A percentile compares a stretch with the other conserved stretches of the same genome.
These are phyloP conservation scores for Macropis europaea DNA, from an alignment of 2,888 invertebrate species.

Conservation along the genomic window DNA sequence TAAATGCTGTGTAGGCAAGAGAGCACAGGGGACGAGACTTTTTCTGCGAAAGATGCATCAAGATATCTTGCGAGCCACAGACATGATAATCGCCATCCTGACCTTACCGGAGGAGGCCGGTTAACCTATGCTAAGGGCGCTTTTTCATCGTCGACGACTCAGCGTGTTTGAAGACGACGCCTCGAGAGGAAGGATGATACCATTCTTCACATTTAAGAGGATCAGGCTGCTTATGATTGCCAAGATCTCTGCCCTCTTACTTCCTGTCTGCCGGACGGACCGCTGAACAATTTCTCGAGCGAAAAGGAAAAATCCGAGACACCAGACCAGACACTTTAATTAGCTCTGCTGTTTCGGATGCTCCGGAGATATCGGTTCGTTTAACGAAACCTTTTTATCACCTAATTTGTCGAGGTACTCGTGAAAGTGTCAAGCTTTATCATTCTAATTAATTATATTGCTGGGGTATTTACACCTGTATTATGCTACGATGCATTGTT, in stretches of 20 bases:
- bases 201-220: conserved; percentile 66
- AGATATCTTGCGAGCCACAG: conserved; percentile 28
- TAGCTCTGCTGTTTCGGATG: neutral
- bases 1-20: neutral
- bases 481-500: no score
- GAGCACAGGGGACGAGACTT: neutral
- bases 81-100: conserved; percentile 55
- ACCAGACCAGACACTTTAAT: neutral
- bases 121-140: conserved; percentile 50
- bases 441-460: no score
- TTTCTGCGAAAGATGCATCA: conserved; percentile 37
- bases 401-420: no score
- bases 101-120: conserved; percentile 39
- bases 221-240: conserved; percentile 63
- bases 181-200: conserved; percentile 46
- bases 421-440: no score
- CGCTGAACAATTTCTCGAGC: neutral
- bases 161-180: conserved; percentile 62
- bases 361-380: neutral
- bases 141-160: conserved; percentile 64
- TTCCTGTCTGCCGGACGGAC: neutral
- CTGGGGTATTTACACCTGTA: no score
- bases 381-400: no score
- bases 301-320: neutral
- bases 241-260: conserved; percentile 31